Base-by-base conservation (phyloP, 2,888 invertebrate species). In the Abrostola triplasia region DNA sequence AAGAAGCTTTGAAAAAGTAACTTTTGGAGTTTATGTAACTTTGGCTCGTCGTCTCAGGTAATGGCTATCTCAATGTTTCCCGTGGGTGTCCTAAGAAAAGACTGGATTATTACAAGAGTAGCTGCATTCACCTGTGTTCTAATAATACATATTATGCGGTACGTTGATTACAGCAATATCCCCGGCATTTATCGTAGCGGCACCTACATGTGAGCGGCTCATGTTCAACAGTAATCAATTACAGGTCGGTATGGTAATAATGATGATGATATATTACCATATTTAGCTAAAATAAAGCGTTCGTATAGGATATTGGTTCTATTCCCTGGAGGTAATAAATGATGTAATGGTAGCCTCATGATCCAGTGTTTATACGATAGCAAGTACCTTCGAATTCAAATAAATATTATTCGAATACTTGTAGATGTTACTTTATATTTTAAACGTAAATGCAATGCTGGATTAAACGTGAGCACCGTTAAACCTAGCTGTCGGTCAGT, bases 211-310 rank as follows among this genome's bases (percentile, higher is more conserved):
- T 35, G 36, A 54, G 57, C 51, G 54, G 47, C 62, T 63, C 64
- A 74, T 74, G 54, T 58, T 58, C 64, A 70, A 50, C 57, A 55
- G 64, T 70, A 70, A 70, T 74, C 75, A 70, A 70, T 70, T 70
- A 69, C 40, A 35, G 58, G 57, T 11, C 41, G 36, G 44, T 24
- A 41, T 57, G 44, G 44, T 47, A 47, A 47, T 47, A 47, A 54
- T 70, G 70, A 74, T 70, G 70, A 70, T 70, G 70, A 70, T 74
- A 70, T 69, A 70, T 70, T 62, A 51, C 74, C 35, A 54, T 69
- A 60, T 73, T 56, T 41, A 47, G 49, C 62, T 69, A 57, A 73
- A 53, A 62, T 70, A 70, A 61, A 62, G 40, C 63, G 11, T 69
- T 50, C 12, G 44, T 47, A 47, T 24, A 47, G 13, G 44, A 47